Percentiles rank a stretch among this genome's conserved stretches.
Conservation (phyloP, 1,140 invertebrate species). For the Hycleus phaleratus region DNA sequence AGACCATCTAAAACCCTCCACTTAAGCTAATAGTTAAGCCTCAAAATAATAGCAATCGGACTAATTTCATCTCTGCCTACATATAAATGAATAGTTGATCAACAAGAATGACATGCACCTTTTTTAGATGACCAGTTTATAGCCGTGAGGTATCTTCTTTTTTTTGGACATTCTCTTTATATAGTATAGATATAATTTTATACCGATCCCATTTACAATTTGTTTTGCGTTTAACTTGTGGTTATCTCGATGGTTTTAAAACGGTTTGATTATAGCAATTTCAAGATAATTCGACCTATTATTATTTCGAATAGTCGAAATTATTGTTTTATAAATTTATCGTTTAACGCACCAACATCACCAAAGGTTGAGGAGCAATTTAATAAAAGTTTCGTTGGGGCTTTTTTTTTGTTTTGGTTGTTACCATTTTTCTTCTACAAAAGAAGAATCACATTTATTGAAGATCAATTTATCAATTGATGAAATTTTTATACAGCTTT, state of each 20-base stretch:
- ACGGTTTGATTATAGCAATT: slow-evolving; percentile 34
- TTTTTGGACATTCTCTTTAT: slow-evolving; percentile 9
- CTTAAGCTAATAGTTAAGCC: slow-evolving; percentile 13
- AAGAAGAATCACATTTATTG: not conserved
- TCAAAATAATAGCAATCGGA: slow-evolving; percentile 33
- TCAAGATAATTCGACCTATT: slow-evolving; percentile 32
- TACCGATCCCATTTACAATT: slow-evolving; percentile 32
- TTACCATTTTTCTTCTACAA: not conserved
- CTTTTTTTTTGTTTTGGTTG: not conserved
- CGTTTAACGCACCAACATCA: slow-evolving; percentile 23
- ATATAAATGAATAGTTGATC: slow-evolving; percentile 1
- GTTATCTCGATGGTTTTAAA: slow-evolving; percentile 30
- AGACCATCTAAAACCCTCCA: slow-evolving; percentile 1
- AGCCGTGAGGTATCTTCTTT: slow-evolving; percentile 7
- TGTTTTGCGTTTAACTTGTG: slow-evolving; percentile 28
- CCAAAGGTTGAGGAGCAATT: too few species aligned
- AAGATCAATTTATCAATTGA: not conserved
- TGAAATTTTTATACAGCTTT: not conserved
- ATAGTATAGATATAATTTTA: slow-evolving; percentile 25
- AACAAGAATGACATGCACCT: slow-evolving; percentile 34
- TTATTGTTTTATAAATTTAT: slow-evolving; percentile 35
- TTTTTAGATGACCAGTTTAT: slow-evolving; percentile 14
- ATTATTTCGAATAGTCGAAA: slow-evolving; percentile 33
- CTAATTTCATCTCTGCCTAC: slow-evolving; percentile 29
- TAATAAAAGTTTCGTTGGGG: slow-evolving; percentile 9